phyloP scores from a whole-genome alignment of 2,888 invertebrate genomes.

The Xestoiulus laeticollis region DNA sequence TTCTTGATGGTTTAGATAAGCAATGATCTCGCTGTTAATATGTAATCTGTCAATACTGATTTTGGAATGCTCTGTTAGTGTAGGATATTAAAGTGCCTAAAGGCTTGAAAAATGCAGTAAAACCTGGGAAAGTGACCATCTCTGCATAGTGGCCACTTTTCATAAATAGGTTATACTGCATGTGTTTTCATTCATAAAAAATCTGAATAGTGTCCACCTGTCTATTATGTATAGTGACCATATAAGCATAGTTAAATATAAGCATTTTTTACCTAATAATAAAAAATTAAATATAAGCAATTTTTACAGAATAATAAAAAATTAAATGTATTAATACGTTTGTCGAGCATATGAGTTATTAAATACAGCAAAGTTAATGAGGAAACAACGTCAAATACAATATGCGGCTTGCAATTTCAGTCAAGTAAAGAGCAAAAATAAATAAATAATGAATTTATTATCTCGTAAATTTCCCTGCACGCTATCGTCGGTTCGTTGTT shows the following conservation, averaged over 20 bases:
- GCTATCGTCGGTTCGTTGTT: slow-evolving; percentile 10
- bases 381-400: background rate
- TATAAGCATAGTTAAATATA: background rate
- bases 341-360: background rate
- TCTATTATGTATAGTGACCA: too few species aligned
- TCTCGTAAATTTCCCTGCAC: slow-evolving; percentile 26
- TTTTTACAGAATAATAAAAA: background rate
- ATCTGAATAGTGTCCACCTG: too few species aligned
- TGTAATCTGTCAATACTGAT: background rate
- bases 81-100: too few species aligned
- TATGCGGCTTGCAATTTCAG: background rate
- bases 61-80: too few species aligned
- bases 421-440: background rate
- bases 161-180: too few species aligned
- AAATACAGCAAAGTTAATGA: background rate
- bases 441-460: slow-evolving; percentile 26
- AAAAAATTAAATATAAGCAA: background rate
- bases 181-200: too few species aligned
- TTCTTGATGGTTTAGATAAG: slow-evolving; percentile 10
- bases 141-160: too few species aligned
- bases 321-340: background rate
- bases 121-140: too few species aligned
- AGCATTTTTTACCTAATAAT: background rate
- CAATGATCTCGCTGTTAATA: background rate
- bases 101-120: too few species aligned